Percentiles rank a stretch among this genome's conserved stretches.
phyloP scores from a whole-genome alignment of 2,113 vertebrate species.

The Scopus umbretta region DNA sequence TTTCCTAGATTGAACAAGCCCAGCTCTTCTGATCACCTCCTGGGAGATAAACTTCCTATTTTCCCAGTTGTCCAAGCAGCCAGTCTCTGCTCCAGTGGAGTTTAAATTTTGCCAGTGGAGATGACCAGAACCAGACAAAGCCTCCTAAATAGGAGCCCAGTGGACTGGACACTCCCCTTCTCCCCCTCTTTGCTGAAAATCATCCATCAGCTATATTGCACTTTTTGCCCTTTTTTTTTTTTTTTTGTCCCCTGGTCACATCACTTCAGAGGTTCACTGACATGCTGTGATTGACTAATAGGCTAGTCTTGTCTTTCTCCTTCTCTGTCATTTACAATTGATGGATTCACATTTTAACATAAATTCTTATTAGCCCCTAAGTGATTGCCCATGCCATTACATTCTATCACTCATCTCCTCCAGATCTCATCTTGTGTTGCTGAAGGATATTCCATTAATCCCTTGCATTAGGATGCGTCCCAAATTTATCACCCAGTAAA shows the following conservation, averaged over 20 bases:
- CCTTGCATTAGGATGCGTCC: not conserved
- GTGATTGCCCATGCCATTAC: conserved; percentile 29
- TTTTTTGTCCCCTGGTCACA: not conserved
- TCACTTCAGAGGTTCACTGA: conserved; percentile 6
- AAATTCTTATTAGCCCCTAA: conserved; percentile 61
- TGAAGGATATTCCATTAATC: conserved; percentile 50
- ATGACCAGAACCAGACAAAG: not conserved
- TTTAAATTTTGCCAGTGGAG: not conserved
- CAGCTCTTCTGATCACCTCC: not conserved
- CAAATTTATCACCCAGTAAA: conserved; percentile 6
- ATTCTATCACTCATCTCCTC: conserved; percentile 11
- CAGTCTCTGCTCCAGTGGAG: not conserved
- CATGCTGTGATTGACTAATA: conserved; percentile 39
- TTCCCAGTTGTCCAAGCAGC: not conserved
- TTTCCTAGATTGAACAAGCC: not conserved
- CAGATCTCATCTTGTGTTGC: conserved; percentile 18
- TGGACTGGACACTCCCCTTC: not conserved
- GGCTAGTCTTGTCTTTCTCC: conserved; percentile 35
- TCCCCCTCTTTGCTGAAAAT: not conserved
- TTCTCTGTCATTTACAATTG: conserved; percentile 52
- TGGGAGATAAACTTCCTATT: not conserved
- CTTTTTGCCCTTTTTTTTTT: not conserved
- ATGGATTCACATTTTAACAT: conserved; percentile 49
- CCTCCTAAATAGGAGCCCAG: not conserved
- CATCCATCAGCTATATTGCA: not conserved